Evolutionary conservation across 2,888 invertebrate genomes (phyloP).

Genomic region (Isotomurus palustris): DNA sequence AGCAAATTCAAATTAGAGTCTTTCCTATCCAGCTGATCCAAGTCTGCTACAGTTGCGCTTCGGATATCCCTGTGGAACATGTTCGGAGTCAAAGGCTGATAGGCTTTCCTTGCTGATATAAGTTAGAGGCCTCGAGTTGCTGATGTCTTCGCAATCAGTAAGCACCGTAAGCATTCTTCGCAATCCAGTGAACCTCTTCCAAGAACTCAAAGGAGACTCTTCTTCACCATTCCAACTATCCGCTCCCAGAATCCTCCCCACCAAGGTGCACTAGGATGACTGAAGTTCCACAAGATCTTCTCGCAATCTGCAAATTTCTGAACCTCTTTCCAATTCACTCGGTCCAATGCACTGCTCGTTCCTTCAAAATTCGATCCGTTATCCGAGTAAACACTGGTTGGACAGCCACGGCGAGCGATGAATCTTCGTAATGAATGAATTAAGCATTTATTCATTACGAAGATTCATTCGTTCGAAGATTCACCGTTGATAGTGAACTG

Average conservation of each 20-base stretch:
- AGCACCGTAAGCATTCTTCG: constrained; percentile 40
- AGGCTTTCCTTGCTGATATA: constrained; percentile 28
- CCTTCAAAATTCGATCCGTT: constrained; percentile 51
- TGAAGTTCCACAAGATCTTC: constrained; percentile 7
- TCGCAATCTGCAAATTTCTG: background rate
- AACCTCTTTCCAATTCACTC: constrained; percentile 53
- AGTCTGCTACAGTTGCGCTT: background rate
- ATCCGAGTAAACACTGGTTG: constrained; percentile 48
- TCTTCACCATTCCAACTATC: constrained; percentile 1
- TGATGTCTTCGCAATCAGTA: constrained; percentile 31
- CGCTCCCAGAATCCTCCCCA: constrained; percentile 22
- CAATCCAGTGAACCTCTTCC: constrained; percentile 32
- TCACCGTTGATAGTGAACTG: constrained; percentile 47
- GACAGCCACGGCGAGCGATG: constrained; percentile 47
- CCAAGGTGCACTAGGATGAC: constrained; percentile 13
- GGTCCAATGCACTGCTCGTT: constrained; percentile 51
- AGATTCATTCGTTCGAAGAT: too few relatives aligned
- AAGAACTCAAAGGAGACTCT: constrained; percentile 10
- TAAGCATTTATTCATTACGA: too few relatives aligned
- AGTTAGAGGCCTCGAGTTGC: constrained; percentile 47
- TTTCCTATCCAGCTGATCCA: constrained; percentile 2
- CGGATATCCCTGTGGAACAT: background rate
- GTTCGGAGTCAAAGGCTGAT: background rate
- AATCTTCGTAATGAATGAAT: constrained; percentile 48
- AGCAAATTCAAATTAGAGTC: too few relatives aligned